Base-by-base conservation (phyloP, 2,888 invertebrate genomes). In the Volucella inflata region DNA sequence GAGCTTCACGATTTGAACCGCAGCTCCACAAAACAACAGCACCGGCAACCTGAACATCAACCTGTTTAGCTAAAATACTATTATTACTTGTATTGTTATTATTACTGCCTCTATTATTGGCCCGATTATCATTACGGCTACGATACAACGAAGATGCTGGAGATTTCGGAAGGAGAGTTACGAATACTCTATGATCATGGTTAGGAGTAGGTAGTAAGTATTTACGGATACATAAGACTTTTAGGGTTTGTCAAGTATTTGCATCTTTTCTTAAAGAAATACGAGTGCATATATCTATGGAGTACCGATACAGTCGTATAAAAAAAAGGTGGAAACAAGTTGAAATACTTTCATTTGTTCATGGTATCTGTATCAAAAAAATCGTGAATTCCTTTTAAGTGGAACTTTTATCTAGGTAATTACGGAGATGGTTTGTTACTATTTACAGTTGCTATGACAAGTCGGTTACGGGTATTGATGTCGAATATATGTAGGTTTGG, bases 81-180 rank as follows among this genome's bases (percentile, higher is more conserved):
- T 84, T 84, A 84, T 84, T 84, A 84, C 75, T 70, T 59, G 68
- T 80, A 84, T 84, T 79, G 75, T 84, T 84, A 75, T 79, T 84
- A 80, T 80, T 79, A 79, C 64, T 44, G 55, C 40, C 55, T 62
- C 74, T 65, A 79, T 84, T 84, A 84, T 80, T 84, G 67, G 51
- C 16, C 30, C 70, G 79, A 84, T 67, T 80, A 80, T 80, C 84
- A 76, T 84, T 79, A 59, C 51, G 30, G 16, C 30, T 6, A 30
- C 30, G 4, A 30, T 30, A 30, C 62, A 46, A 57, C 62, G 70
- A 84, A 68, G 68, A 70, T 21, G 38, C 67, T 42, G 57, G 64
- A 17, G 77, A 68, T 78, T 78, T 82, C 74, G 74, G 78, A 78
- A 84, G 80, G 75, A 65, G 44, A 64, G 40, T 12, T 83, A 55